phyloP scores from a whole-genome alignment of 2,113 vertebrate species.

The Seriola rivoliana region DNA sequence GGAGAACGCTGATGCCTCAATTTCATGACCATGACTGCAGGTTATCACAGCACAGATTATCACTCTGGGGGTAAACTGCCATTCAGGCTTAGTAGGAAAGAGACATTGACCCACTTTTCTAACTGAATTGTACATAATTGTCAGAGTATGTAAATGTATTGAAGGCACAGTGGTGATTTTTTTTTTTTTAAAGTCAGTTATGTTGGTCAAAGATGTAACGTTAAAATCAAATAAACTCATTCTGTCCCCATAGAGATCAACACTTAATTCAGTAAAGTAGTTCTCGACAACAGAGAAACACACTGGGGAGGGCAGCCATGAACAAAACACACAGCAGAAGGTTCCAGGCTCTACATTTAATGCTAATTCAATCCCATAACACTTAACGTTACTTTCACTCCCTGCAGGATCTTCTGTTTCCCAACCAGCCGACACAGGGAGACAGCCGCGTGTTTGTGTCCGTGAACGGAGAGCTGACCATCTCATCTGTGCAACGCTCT shows the following conservation, averaged over 20 bases:
- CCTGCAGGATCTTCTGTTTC: constrained; percentile 93
- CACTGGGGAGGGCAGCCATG: too few relatives aligned
- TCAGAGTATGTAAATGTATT: not conserved
- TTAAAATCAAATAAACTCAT: not conserved
- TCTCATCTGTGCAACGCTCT: constrained; percentile 91
- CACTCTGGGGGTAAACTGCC: constrained; percentile 60
- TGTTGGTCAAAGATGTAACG: too few relatives aligned
- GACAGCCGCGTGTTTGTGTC: constrained; percentile 92
- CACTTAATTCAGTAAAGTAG: not conserved
- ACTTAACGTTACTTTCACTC: constrained; percentile 37
- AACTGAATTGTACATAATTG: constrained; percentile 10
- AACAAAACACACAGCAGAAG: too few relatives aligned
- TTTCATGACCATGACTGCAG: constrained; percentile 68
- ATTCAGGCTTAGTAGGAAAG: constrained; percentile 30
- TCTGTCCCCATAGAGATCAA: not conserved
- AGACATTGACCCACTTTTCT: constrained; percentile 49
- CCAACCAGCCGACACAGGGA: constrained; percentile 92
- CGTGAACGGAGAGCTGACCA: constrained; percentile 90
- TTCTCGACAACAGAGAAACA: not conserved
- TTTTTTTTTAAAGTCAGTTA: not conserved
- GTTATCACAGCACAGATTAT: constrained; percentile 67
- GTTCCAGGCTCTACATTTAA: not conserved
- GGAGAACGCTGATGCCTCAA: constrained; percentile 76
- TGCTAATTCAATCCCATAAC: not conserved
- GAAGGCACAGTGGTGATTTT: not conserved